These are phyloP conservation scores for Leptopterna dolabrata DNA, from an alignment of 2,888 invertebrate species.

Conservation along the genomic window DNA sequence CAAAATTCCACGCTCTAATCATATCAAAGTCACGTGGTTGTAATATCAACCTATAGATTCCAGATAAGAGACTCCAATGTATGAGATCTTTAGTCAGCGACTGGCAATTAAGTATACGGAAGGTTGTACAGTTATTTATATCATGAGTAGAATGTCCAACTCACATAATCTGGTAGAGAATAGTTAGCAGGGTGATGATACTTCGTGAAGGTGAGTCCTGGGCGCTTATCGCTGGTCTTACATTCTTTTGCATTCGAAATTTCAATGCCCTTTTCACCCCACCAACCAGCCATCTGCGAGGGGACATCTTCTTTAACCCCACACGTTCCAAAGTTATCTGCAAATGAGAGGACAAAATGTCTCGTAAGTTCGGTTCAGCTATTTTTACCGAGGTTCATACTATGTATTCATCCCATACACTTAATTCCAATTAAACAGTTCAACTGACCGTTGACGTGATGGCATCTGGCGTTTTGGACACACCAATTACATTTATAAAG, in stretches of 20 bases:
- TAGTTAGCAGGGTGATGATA: conserved; percentile 90
- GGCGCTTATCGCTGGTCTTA: conserved; percentile 80
- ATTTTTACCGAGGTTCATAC: neutral
- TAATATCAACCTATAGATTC: no score
- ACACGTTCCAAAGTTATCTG: conserved; percentile 84
- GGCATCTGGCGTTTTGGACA: conserved; percentile 91
- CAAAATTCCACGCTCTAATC: no score
- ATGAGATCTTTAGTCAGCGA: no score
- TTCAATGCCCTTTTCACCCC: conserved; percentile 86
- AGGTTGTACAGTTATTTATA: no score
- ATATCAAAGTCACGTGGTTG: no score
- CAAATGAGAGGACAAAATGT: conserved; percentile 57
- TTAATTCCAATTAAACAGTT: no score
- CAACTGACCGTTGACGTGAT: conserved; percentile 81
- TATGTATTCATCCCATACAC: no score
- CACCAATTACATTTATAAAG: conserved; percentile 91
- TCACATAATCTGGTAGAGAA: conserved; percentile 86
- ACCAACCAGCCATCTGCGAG: conserved; percentile 88
- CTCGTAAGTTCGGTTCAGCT: neutral
- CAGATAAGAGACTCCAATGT: no score
- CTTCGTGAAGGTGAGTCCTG: conserved; percentile 88
- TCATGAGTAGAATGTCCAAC: no score
- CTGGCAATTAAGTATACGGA: no score
- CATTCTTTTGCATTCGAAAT: conserved; percentile 81
- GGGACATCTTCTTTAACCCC: conserved; percentile 82